These are phyloP conservation scores for Trichonephila clavata DNA, from an alignment of 1,140 invertebrate genomes.

Conservation along the genomic window DNA sequence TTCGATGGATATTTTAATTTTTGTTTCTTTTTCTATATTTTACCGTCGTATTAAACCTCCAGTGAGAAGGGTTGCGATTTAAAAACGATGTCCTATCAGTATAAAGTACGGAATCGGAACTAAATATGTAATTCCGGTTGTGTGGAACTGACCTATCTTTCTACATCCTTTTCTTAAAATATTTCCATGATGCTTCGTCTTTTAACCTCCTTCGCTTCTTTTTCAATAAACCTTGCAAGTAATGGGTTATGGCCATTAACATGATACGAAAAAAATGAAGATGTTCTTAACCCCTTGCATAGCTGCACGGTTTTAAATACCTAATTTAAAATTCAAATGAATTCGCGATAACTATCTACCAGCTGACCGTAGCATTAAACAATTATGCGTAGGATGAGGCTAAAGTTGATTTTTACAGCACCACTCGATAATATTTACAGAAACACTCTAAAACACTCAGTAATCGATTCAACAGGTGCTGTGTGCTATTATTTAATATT, in stretches of 20 bases:
- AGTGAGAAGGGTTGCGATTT: neutral
- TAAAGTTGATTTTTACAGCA: neutral
- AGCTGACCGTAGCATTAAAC: neutral
- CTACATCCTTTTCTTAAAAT: neutral
- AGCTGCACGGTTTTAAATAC: neutral
- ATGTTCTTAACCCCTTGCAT: neutral
- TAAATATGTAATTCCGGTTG: neutral
- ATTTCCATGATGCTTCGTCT: neutral
- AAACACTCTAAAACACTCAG: neutral
- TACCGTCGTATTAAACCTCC: neutral
- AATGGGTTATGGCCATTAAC: neutral
- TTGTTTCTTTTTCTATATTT: neutral
- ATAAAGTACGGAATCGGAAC: neutral
- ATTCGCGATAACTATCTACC: neutral
- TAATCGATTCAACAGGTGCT: neutral
- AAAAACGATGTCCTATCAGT: neutral
- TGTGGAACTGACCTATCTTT: neutral
- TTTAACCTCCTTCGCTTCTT: neutral
- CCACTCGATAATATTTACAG: no score
- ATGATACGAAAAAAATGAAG: neutral
- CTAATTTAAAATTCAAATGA: constrained; percentile 22
- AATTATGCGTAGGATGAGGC: neutral
- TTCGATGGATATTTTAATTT: neutral
- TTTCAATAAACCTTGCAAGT: neutral
- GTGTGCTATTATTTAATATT: no score